Percentiles rank a stretch among this genome's conserved stretches.
phyloP scores from a whole-genome alignment of 1,140 invertebrate species.

The Drosophila auraria region DNA sequence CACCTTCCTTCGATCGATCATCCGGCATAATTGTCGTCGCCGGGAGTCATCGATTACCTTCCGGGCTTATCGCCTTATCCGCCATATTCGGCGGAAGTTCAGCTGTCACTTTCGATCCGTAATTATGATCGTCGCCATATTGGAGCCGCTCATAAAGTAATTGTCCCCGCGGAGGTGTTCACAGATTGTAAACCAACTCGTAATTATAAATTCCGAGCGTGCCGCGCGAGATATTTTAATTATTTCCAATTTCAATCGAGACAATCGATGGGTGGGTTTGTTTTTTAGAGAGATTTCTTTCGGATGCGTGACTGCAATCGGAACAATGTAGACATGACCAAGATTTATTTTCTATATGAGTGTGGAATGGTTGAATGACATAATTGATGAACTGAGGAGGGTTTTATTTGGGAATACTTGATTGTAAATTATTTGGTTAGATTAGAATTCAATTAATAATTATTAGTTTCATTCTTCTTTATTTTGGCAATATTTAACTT shows the following conservation, averaged over 20 bases:
- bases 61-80: conserved; percentile 25
- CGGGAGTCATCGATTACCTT: conserved; percentile 53
- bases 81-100: conserved; percentile 56
- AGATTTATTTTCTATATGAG: conserved; percentile 8
- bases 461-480: too few species aligned
- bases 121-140: conserved; percentile 78
- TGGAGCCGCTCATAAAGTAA: conserved; percentile 70
- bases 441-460: too few species aligned
- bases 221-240: conserved; percentile 69
- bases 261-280: conserved; percentile 21
- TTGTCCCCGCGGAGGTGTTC: conserved; percentile 48
- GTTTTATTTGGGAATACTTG: too few species aligned
- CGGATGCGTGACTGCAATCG: conserved; percentile 48
- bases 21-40: conserved; percentile 51
- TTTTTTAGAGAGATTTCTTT: conserved; percentile 3
- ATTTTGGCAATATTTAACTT: not conserved
- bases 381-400: conserved; percentile 2
- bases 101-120: conserved; percentile 74
- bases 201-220: conserved; percentile 58
- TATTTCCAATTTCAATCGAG: conserved; percentile 64
- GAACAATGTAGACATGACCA: conserved; percentile 6
- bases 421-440: not conserved
- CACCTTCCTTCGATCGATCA: conserved; percentile 59
- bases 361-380: conserved; percentile 13
- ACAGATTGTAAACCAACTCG: conserved; percentile 32